Conservation (phyloP, 2,797 vertebrate species). For the Scomberomorus guttatus region DNA sequence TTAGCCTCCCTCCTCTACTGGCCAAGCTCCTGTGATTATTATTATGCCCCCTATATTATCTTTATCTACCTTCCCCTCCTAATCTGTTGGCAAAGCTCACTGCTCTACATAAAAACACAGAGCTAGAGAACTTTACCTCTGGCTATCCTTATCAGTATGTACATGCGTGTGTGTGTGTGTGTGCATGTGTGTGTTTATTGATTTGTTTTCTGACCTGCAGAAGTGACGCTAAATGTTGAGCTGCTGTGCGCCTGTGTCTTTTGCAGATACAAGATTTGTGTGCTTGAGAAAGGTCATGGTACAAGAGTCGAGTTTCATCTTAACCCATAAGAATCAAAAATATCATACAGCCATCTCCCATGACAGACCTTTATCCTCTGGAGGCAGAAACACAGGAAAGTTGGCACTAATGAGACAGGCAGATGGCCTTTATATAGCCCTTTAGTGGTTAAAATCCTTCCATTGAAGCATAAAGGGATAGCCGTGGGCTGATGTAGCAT, state of each 20-base stretch:
- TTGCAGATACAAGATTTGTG: conserved; percentile 22
- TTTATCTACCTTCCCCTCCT: neutral
- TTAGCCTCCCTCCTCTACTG: neutral
- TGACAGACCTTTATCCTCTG: conserved; percentile 61
- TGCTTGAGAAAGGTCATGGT: conserved; percentile 22
- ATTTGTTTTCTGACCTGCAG: conserved; percentile 28
- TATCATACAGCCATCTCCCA: conserved; percentile 34
- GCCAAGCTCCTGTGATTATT: conserved; percentile 12
- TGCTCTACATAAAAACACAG: conserved; percentile 23
- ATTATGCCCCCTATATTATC: neutral
- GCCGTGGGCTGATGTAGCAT: conserved; percentile 66
- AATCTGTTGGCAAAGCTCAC: conserved; percentile 9
- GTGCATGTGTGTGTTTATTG: neutral
- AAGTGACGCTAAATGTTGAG: conserved; percentile 5
- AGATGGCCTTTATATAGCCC: conserved; percentile 76
- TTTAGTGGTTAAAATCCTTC: conserved; percentile 69
- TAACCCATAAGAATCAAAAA: conserved; percentile 47
- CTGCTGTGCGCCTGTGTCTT: conserved; percentile 13
- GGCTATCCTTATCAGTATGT: neutral
- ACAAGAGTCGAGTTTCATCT: conserved; percentile 40
- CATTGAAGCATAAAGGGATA: conserved; percentile 65
- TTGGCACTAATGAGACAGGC: conserved; percentile 68
- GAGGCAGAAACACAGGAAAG: conserved; percentile 48
- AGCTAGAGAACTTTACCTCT: conserved; percentile 6
- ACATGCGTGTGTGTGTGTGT: neutral